Base-by-base conservation (phyloP, 2,113 vertebrate species). In the Pelodiscus sinensis region DNA sequence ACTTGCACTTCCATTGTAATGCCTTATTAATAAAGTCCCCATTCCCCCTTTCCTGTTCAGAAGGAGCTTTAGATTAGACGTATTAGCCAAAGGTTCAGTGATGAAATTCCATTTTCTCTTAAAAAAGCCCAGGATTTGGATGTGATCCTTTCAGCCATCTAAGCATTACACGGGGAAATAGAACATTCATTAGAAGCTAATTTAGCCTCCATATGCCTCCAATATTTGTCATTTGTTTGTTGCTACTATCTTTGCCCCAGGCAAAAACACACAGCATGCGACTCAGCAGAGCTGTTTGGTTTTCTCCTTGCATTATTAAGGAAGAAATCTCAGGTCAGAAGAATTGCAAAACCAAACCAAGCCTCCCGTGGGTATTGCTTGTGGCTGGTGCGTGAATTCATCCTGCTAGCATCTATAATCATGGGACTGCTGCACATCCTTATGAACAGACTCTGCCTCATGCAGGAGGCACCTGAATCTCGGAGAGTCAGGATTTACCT, bases 401-500 rank as follows among this genome's bases (percentile, higher is more conserved):
- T 4, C 71, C 87, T 29, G 0, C 18, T 21, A 2, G 77, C 10
- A 35, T 73, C 22, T 55, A 51, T 29, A 50, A 35, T 50, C 58
- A 31, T 25, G 19, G 31, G 79, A 2, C 31, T 1, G 1, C n/a
- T 10, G 29, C 18, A 8, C 58, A 24, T 18, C n/a, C 73, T 58
- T 52, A 51, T 78, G 50, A 78, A 19, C 4, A 62, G 51, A 35
- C 25, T 65, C 57, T 44, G 11, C 29, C 2, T 2, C 5, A 4
- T 31, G 62, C 25, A 57, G 81, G 79, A 35, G 4, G 21, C 0
- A 7, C 12, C 0, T 22, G 16, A 1, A 1, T 5, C 12, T 25
- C 22, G 25, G 38, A 44, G 22, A 77, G 25, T 50, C 6, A 0
- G 14, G 38, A 51, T 84, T 95, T 92, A 99, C 99, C 99, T 99